Evolutionary conservation across 2,888 invertebrate species (phyloP), one percentile per base, ranked within the genome.

Genomic region (Spicauda simplicius): DNA sequence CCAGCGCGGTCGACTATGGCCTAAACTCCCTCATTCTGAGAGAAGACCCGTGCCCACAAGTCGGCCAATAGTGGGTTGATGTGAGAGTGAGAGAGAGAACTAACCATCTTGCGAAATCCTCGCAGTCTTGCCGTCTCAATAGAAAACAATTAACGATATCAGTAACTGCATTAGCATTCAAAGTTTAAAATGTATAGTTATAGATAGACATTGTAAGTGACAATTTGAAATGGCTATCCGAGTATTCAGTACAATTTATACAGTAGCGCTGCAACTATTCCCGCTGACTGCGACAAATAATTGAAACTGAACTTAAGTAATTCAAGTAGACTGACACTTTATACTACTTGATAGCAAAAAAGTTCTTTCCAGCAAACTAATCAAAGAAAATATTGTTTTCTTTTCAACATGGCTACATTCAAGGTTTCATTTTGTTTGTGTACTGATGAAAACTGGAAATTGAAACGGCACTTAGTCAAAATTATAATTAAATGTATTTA

Each of bases 111-210:
- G 2, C 58, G 45, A 25, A 14, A 48, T 58, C 58, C 58, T 8
- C 45, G 79, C 25, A 25, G 25, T 25, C 25, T 25, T 25, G 25
- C 25, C 25, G 25, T 25, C 25, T 25, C 25, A 25, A 25, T 25
- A 25, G 18, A 50, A 50, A 56, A 48, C 45, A 56, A 58, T 50
- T 45, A 25, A 30, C 16, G 33, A 10, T 3, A 37, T 57, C 11
- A 57, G 41, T 41, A 57, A 57, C 16, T 57, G 33, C 30, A 56
- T 56, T 33, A 19, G 0, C 12, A 37, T 37, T 41, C 12, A 18
- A 57, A 41, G 6, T 1, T 30, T 14, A 54, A 53, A 20, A 10
- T 53, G 30, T 25, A 54, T 1, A 14, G 54, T 48, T 48, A 41
- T 41, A 14, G 41, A 41, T 41, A 41, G 41, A 14, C 2, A 14